Evolutionary conservation across 2,113 vertebrate genomes (phyloP).

Genomic region (Danionella cerebrum): DNA sequence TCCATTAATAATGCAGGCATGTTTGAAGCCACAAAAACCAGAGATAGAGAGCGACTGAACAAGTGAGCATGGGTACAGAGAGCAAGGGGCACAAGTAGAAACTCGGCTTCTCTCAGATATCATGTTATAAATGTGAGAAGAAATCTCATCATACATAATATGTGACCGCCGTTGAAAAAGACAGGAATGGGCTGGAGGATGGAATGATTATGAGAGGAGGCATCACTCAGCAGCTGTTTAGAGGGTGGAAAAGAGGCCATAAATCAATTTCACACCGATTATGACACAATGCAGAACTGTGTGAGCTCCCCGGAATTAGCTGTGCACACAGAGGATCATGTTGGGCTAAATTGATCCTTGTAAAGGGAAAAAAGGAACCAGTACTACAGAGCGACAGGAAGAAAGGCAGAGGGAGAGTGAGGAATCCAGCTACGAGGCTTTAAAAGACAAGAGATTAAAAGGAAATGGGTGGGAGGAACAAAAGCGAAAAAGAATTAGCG

Average conservation of each 20-base stretch:
- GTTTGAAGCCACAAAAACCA: conserved; percentile 46
- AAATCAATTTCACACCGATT: conserved; percentile 54
- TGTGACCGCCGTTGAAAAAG: conserved; percentile 14
- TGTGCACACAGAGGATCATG: conserved; percentile 43
- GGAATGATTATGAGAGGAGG: conserved; percentile 48
- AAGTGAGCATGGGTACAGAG: conserved; percentile 10
- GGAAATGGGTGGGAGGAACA: background rate
- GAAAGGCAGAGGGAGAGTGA: conserved; percentile 8
- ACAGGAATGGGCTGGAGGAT: conserved; percentile 29
- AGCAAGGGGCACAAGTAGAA: background rate
- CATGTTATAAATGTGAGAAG: conserved; percentile 40
- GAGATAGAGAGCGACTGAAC: conserved; percentile 34
- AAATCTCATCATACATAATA: conserved; percentile 44
- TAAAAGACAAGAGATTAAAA: conserved; percentile 25
- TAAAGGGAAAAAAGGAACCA: conserved; percentile 35
- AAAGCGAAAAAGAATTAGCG: conserved; percentile 12
- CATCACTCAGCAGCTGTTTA: conserved; percentile 54
- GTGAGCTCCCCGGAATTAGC: conserved; percentile 42
- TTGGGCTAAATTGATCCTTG: conserved; percentile 51
- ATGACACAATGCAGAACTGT: conserved; percentile 49
- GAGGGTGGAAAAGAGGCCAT: conserved; percentile 50
- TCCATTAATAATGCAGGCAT: conserved; percentile 48
- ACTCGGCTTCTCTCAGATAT: conserved; percentile 38
- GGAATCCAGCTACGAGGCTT: background rate
- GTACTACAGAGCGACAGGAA: conserved; percentile 7